These are phyloP conservation scores for Prorops nasuta DNA, from an alignment of 1,140 invertebrate species.

Conservation along the genomic window DNA sequence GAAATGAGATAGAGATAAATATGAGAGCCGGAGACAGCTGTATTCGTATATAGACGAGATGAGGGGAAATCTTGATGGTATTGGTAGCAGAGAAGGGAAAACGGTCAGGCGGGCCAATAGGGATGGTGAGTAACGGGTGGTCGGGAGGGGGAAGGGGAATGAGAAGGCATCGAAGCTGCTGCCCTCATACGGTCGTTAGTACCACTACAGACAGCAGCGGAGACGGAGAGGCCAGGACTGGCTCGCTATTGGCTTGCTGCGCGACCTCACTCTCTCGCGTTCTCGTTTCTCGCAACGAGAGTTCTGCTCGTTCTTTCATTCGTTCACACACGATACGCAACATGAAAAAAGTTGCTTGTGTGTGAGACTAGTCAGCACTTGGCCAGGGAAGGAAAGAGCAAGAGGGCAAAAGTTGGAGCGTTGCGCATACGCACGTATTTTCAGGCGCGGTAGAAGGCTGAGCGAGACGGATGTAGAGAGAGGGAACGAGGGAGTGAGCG, in stretches of 20 bases:
- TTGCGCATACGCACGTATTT: background rate
- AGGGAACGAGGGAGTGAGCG: conserved; percentile 5
- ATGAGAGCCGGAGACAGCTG: background rate
- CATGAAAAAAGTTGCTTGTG: too few relatives aligned
- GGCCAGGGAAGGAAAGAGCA: background rate
- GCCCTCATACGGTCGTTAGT: conserved; percentile 38
- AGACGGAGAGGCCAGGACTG: conserved; percentile 19
- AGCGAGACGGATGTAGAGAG: background rate
- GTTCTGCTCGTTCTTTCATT: conserved; percentile 18
- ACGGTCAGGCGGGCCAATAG: background rate
- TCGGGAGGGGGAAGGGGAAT: background rate
- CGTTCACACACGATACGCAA: conserved; percentile 8
- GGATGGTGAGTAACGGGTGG: too few relatives aligned
- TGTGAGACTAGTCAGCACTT: background rate
- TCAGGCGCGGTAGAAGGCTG: conserved; percentile 11
- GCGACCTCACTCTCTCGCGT: conserved; percentile 26
- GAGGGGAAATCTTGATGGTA: too few relatives aligned
- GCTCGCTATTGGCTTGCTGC: conserved; percentile 16
- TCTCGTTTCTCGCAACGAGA: conserved; percentile 33
- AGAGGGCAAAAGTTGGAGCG: too few relatives aligned
- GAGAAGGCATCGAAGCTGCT: conserved; percentile 29
- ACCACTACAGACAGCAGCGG: conserved; percentile 34
- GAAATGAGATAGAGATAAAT: background rate
- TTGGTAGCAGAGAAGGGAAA: conserved; percentile 9
- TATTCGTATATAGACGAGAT: background rate